Percentiles rank a stretch among this genome's conserved stretches.
These are phyloP conservation scores for Porphyrio hochstetteri DNA, from an alignment of 2,113 vertebrate genomes.

Conservation along the genomic window DNA sequence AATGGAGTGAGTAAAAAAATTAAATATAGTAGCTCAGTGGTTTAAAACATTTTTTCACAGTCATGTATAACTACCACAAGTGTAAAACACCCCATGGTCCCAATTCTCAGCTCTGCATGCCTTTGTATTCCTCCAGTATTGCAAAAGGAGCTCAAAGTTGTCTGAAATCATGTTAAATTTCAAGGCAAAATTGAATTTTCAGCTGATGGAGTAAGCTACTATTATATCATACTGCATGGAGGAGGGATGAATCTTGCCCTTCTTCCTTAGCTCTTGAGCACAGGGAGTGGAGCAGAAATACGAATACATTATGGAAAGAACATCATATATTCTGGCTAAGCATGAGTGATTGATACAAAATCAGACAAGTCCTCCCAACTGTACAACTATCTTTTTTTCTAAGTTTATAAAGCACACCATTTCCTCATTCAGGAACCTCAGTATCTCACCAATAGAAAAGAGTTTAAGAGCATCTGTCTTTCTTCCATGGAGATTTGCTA, in stretches of 20 bases:
- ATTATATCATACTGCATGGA: background rate
- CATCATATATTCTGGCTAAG: background rate
- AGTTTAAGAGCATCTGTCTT: background rate
- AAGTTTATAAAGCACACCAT: background rate
- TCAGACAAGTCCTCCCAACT: background rate
- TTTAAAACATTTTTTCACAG: slow-evolving; percentile 25
- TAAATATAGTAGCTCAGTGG: background rate
- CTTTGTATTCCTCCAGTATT: background rate
- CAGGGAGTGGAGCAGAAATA: background rate
- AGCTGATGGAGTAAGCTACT: background rate
- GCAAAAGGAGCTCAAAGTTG: background rate
- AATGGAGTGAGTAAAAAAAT: slow-evolving; percentile 4
- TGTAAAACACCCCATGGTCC: background rate
- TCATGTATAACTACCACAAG: background rate
- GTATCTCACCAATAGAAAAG: background rate
- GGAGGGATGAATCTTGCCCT: background rate
- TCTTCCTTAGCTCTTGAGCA: background rate
- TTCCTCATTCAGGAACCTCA: background rate
- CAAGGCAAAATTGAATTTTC: background rate
- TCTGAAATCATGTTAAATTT: background rate
- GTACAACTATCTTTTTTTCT: background rate
- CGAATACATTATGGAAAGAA: background rate
- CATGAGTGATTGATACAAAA: background rate
- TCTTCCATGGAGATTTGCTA: background rate
- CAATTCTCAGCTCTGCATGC: background rate